These are phyloP conservation scores for Carcina quercana DNA, from an alignment of 2,888 invertebrate genomes.

Conservation along the genomic window DNA sequence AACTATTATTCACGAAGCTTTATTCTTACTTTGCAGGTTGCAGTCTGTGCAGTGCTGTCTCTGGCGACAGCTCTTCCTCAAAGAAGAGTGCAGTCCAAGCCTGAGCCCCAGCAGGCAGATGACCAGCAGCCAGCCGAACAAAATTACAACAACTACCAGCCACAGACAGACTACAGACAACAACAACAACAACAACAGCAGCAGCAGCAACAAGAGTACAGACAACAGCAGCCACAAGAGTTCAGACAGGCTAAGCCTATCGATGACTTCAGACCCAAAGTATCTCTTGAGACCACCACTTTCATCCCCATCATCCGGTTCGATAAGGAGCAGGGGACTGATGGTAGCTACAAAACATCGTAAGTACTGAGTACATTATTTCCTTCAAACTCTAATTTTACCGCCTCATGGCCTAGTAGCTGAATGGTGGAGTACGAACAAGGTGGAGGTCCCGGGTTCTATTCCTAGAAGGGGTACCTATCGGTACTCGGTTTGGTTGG, in stretches of 20 bases:
- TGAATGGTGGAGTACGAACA: too few species aligned
- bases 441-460: too few species aligned
- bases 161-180: conserved; percentile 33
- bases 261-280: conserved; percentile 62
- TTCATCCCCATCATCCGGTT: conserved; percentile 86
- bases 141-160: conserved; percentile 39
- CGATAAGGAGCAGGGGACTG: conserved; percentile 87
- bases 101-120: conserved; percentile 31
- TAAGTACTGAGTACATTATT: conserved; percentile 52
- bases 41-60: conserved; percentile 46
- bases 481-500: too few species aligned
- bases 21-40: conserved; percentile 48
- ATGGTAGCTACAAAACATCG: conserved; percentile 89
- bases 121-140: conserved; percentile 51
- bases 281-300: conserved; percentile 77
- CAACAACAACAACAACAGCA: conserved; percentile 30
- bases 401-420: too few species aligned
- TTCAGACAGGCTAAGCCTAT: conserved; percentile 46
- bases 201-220: conserved; percentile 26
- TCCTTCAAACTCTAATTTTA: too few species aligned
- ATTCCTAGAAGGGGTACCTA: too few species aligned
- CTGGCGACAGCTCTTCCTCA: conserved; percentile 61
- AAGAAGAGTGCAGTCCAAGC: conserved; percentile 48
- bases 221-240: conserved; percentile 36
- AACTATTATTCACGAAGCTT: background rate